These are phyloP conservation scores for Leucoraja erinaceus DNA, from an alignment of 2,113 vertebrate genomes.

Conservation along the genomic window DNA sequence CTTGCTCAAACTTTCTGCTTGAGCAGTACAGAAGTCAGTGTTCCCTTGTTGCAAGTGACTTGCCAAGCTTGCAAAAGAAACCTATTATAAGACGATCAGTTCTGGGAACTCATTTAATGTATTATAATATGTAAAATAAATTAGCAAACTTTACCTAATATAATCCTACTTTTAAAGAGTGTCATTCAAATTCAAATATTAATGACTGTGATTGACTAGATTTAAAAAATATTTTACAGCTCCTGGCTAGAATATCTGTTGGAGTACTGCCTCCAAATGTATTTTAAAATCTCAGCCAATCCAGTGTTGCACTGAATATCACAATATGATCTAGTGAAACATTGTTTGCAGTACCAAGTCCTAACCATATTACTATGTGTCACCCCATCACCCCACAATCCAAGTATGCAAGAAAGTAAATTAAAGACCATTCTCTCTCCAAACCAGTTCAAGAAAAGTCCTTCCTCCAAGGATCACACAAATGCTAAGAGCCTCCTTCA, in stretches of 20 bases:
- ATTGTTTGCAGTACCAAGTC: not conserved
- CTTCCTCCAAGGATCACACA: not conserved
- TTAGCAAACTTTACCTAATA: not conserved
- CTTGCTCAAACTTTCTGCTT: not conserved
- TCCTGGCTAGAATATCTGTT: too few relatives aligned
- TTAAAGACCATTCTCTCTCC: not conserved
- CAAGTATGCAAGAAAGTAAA: not conserved
- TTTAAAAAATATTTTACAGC: not conserved
- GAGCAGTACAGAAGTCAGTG: not conserved
- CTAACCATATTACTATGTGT: not conserved
- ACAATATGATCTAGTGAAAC: not conserved
- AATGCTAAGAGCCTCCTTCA: not conserved
- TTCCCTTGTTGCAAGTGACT: not conserved
- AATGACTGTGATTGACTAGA: not conserved
- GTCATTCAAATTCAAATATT: not conserved
- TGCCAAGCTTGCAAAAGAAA: not conserved
- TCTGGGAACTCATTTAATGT: not conserved
- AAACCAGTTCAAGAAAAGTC: not conserved
- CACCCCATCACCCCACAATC: not conserved
- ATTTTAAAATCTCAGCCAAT: not conserved
- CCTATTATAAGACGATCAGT: not conserved
- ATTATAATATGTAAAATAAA: not conserved
- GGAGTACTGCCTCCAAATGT: too few relatives aligned
- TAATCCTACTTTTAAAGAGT: not conserved
- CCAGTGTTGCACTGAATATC: not conserved